Evolutionary conservation across 2,888 invertebrate genomes (phyloP).

Genomic region (Plagiodera versicolora): DNA sequence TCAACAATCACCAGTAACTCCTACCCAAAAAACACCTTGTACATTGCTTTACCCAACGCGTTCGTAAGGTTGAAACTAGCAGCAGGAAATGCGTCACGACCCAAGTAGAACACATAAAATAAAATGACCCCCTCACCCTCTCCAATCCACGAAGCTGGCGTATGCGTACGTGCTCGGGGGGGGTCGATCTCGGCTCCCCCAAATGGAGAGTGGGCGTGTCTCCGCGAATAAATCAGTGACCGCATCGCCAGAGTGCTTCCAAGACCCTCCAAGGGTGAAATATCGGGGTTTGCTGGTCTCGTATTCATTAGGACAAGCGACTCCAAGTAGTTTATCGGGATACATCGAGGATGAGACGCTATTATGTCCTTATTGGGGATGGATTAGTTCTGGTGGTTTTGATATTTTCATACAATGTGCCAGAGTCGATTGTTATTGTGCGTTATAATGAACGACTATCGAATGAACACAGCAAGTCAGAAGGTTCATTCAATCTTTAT

Average conservation of each 20-base stretch:
- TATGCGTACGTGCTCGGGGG: conserved; percentile 22
- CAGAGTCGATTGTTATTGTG: neutral
- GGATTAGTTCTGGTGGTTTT: neutral
- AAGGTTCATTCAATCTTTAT: no score
- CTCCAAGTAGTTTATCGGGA: neutral
- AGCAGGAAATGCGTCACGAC: neutral
- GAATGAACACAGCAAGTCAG: no score
- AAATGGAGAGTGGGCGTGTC: conserved; percentile 27
- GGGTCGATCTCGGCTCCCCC: conserved; percentile 15
- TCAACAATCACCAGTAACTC: no score
- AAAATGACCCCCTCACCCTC: conserved; percentile 4
- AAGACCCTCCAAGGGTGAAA: conserved; percentile 18
- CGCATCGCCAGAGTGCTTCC: conserved; percentile 27
- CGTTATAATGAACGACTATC: no score
- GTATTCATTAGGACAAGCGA: neutral
- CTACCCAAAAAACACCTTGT: no score
- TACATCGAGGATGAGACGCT: neutral
- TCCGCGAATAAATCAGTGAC: conserved; percentile 26
- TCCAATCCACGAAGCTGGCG: conserved; percentile 13
- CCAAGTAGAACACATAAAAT: neutral
- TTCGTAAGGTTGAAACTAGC: neutral
- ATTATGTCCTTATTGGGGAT: neutral
- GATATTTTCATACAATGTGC: neutral
- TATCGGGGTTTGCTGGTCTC: neutral
- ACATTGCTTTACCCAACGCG: no score